Base-by-base conservation (phyloP, 2,888 invertebrate species). In the Drosophila testacea region DNA sequence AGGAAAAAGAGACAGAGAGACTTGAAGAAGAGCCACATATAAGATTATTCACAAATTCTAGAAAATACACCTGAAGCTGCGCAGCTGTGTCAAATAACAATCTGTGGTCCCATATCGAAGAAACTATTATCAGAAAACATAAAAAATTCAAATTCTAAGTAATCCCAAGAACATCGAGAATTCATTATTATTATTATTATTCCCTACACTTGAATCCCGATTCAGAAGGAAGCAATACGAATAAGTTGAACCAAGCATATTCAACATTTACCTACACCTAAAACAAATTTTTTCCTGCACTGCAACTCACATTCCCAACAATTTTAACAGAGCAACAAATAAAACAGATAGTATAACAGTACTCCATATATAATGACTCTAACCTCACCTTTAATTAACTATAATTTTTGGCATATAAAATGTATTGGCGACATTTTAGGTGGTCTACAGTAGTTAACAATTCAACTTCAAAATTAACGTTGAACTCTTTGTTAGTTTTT, bases 51-150 rank as follows among this genome's bases (percentile, higher is more conserved):
- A 6, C 16, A 4, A 32, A 16, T 16, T 34, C 32, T 11, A 34
- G 48, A 34, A 30, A 27, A n/a, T 50, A 30, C n/a, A 39, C 27
- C 34, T 32, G 34, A 38, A 50, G 68, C 69, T 44, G 48, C 47
- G 59, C 54, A 69, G 50, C 66, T 65, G 55, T n/a, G n/a, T n/a
- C n/a, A n/a, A n/a, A n/a, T n/a, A n/a, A n/a, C n/a, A n/a, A n/a
- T n/a, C n/a, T n/a, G n/a, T n/a, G n/a, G n/a, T n/a, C n/a, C n/a
- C n/a, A n/a, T n/a, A n/a, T n/a, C 22, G 22, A 22, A 22, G 22
- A 22, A 22, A 2, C 22, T 22, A 22, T 22, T 22, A 22, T 22
- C 22, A 22, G 22, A 22, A 22, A 2, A 22, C n/a, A n/a, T n/a
- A n/a, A n/a, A n/a, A n/a, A n/a, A n/a, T n/a, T n/a, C n/a, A n/a